phyloP scores from a whole-genome alignment of 2,797 vertebrate genomes.

The Paramormyrops hopkinsi region DNA sequence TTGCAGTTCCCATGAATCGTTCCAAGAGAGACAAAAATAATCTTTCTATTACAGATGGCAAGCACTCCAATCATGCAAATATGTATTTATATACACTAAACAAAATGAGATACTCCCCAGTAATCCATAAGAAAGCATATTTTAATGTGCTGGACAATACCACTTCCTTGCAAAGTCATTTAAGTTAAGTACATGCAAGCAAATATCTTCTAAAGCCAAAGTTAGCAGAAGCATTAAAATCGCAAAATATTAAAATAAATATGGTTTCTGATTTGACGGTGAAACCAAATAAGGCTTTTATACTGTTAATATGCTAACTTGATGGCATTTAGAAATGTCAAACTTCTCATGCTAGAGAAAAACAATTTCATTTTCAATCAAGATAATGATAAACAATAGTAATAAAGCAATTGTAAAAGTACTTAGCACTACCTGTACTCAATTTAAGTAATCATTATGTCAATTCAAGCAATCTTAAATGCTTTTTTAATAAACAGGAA shows the following conservation, averaged over 20 bases:
- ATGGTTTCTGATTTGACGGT: slow-evolving; percentile 39
- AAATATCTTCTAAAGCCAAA: not conserved
- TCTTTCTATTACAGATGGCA: not conserved
- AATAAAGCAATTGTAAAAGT: not conserved
- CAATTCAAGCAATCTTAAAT: not conserved
- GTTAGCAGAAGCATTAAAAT: not conserved
- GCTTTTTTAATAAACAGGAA: not conserved
- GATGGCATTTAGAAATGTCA: slow-evolving; percentile 10
- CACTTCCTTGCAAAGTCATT: not conserved
- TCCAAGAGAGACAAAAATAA: not conserved
- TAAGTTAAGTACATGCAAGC: not conserved
- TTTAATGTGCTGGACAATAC: not conserved
- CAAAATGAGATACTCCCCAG: not conserved
- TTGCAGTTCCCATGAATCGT: not conserved
- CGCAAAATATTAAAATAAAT: not conserved
- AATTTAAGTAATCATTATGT: not conserved
- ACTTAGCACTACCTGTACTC: not conserved
- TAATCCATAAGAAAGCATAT: not conserved
- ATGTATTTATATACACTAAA: not conserved
- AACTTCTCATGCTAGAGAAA: not conserved
- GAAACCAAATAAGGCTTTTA: not conserved
- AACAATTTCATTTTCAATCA: not conserved
- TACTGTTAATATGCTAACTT: not conserved
- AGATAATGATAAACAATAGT: not conserved
- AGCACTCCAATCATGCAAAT: not conserved